Base-by-base conservation (phyloP, 2,113 vertebrate genomes). In the Dipodomys merriami region DNA sequence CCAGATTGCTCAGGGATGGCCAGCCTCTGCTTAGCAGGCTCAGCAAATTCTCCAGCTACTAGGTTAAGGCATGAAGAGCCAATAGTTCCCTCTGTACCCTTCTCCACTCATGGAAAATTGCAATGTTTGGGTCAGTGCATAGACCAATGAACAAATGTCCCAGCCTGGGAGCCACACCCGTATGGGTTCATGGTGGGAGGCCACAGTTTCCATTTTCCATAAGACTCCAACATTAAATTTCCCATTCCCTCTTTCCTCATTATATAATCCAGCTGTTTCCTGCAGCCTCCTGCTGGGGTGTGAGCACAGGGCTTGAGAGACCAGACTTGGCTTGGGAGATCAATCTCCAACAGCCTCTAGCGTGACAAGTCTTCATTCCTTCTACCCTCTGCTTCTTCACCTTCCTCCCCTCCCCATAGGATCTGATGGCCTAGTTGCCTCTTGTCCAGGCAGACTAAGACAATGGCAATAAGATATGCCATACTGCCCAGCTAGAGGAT, bases 231-330 rank as follows among this genome's bases (percentile, higher is more conserved):
- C 49, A 29, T 0, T 44, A 72, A 79, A 29, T 91, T 86, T 93
- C 93, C 64, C 57, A 73, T 79, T 83, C 85, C 65, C 19, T 82
- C 35, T 86, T 74, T 93, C 76, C 87, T 89, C 77, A 39, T 91
- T 85, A 87, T 60, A 76, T 4, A 64, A 80, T 35, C 87, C 96
- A 96, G 96, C 96, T 96, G 95, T 94, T 96, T 96, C 88, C 92
- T 83, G 60, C 73, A 83, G 91, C 81, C 0, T 15, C 27, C 82
- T 83, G 74, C 93, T 49, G 83, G 82, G 81, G n/a, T 30, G 74
- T 53, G 27, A 81, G 35, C 67, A 4, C 49, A 64, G 23, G 57
- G 72, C 86, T 68, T 29, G 49, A 68, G 53, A 89, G 79, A 67
- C 20, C 79, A 49, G 27, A n/a, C 60, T 74, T 71, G 12, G 53